A percentile compares a stretch with the other conserved stretches of the same genome.
Conservation (phyloP, 64 coral and sea anemone genomes). For the Pocillopora damicornis region DNA sequence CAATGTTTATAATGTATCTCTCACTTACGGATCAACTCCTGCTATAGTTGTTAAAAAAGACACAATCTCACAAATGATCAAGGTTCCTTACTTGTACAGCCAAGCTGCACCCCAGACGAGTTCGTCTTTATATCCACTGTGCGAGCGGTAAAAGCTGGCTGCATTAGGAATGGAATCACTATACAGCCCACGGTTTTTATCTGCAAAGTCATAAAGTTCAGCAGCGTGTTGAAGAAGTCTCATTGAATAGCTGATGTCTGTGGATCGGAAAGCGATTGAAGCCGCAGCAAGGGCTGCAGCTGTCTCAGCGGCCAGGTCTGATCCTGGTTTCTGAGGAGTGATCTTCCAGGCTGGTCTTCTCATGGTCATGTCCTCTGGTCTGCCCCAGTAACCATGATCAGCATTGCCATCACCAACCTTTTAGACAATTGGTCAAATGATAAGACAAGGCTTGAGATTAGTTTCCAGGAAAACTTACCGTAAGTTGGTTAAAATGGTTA, state of each 20-base stretch:
- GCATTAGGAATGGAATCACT: conserved; percentile 74
- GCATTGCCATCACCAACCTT: conserved; percentile 74
- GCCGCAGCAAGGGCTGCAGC: conserved; percentile 75
- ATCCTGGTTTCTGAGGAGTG: conserved; percentile 64
- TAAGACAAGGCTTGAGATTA: too few species aligned
- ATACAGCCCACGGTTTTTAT: conserved; percentile 76
- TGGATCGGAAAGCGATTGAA: conserved; percentile 56
- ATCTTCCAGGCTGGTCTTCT: conserved; percentile 77
- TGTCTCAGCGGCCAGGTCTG: conserved; percentile 80
- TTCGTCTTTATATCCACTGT: conserved; percentile 75
- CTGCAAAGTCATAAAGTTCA: conserved; percentile 89
- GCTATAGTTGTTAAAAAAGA: background rate
- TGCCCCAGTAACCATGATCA: conserved; percentile 83
- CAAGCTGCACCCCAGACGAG: conserved; percentile 89
- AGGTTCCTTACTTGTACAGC: conserved; percentile 48
- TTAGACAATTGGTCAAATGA: background rate
- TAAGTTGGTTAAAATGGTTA: background rate
- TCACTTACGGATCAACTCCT: background rate
- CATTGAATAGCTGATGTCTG: conserved; percentile 8
- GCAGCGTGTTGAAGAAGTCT: conserved; percentile 51
- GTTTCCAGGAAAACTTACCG: too few species aligned
- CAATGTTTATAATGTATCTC: background rate
- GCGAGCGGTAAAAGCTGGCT: conserved; percentile 19
- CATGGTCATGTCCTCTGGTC: conserved; percentile 86
- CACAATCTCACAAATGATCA: background rate